Evolutionary conservation across 1,140 invertebrate species (phyloP).

Genomic region (Ceratina calcarata): DNA sequence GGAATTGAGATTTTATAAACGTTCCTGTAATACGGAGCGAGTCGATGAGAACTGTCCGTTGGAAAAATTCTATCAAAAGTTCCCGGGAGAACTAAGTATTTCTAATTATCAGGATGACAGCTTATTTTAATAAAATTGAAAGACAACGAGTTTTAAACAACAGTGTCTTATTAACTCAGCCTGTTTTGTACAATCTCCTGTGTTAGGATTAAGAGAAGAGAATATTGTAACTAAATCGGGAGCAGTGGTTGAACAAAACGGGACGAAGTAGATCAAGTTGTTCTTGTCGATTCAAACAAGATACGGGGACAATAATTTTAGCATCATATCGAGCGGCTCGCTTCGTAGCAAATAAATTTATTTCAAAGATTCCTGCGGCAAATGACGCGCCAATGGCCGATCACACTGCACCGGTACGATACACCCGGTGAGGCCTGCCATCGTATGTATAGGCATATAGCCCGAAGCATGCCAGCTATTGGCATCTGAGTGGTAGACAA

Average conservation of each 20-base stretch:
- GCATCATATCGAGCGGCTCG: background rate
- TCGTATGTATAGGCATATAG: slow-evolving; percentile 51
- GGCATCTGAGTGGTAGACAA: slow-evolving; percentile 65
- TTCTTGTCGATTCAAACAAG: background rate
- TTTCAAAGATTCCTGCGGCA: slow-evolving; percentile 48
- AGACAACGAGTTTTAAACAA: no score
- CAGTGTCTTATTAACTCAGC: no score
- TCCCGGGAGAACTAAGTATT: no score
- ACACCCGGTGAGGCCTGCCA: slow-evolving; percentile 22
- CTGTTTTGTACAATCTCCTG: no score
- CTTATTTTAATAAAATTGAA: no score
- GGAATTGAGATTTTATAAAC: background rate
- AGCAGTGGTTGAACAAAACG: background rate
- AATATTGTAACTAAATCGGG: no score
- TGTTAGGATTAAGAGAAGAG: no score
- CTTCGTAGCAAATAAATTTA: slow-evolving; percentile 37
- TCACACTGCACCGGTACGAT: slow-evolving; percentile 24
- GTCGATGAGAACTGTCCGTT: no score
- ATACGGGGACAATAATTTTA: slow-evolving; percentile 7
- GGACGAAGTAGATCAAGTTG: background rate
- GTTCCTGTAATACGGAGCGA: background rate
- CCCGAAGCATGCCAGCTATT: slow-evolving; percentile 62
- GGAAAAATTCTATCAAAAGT: no score
- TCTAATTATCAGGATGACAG: no score
- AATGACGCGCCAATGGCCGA: slow-evolving; percentile 42